Conservation (phyloP, 2,113 vertebrate genomes). For the Oncorhynchus kisutch region DNA sequence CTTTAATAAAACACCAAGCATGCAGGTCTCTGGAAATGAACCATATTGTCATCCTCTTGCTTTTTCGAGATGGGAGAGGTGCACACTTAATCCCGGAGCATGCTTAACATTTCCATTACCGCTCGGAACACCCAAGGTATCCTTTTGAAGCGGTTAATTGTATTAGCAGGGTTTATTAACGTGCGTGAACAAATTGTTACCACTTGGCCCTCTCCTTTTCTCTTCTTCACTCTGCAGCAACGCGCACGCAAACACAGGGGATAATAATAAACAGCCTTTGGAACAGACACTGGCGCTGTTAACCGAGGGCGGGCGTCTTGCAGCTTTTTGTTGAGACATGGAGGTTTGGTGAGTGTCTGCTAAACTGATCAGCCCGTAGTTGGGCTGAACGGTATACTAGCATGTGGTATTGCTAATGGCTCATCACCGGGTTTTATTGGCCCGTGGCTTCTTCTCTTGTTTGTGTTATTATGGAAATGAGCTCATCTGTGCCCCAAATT, state of each 20-base stretch:
- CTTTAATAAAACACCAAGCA: constrained; percentile 32
- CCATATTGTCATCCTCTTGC: constrained; percentile 65
- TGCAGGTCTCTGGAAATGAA: constrained; percentile 46
- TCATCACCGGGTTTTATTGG: constrained; percentile 43
- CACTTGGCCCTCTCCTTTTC: constrained; percentile 58
- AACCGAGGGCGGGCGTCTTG: constrained; percentile 25
- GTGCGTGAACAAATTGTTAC: constrained; percentile 72
- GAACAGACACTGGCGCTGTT: constrained; percentile 31
- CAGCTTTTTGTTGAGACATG: constrained; percentile 37
- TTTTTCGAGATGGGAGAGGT: constrained; percentile 41
- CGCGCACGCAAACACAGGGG: background rate
- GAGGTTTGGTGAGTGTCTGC: background rate
- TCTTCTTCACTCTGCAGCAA: constrained; percentile 57
- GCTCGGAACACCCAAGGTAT: constrained; percentile 63
- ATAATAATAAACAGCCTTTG: constrained; percentile 66
- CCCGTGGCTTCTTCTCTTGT: no score
- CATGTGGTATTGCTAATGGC: constrained; percentile 14
- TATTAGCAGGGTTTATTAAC: constrained; percentile 73
- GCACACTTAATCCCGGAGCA: constrained; percentile 58
- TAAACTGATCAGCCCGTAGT: background rate
- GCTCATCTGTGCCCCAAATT: constrained; percentile 68
- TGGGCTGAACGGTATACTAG: background rate
- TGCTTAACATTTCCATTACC: constrained; percentile 67
- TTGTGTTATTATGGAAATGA: background rate
- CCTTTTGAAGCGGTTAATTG: constrained; percentile 64